Conservation (phyloP, 2,888 invertebrate species). For the Rutpela maculata region DNA sequence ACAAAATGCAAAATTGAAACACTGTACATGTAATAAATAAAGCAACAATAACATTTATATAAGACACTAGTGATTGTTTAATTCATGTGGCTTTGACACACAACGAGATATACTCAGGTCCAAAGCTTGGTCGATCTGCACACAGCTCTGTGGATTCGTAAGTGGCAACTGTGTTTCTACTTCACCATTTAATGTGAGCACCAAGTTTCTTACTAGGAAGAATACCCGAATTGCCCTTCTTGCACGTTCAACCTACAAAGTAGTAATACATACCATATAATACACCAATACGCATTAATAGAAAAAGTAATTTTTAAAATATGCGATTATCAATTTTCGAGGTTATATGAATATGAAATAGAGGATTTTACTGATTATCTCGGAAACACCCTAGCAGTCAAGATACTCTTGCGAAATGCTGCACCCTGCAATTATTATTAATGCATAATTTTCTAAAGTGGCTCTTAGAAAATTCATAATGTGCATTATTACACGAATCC, state of each 20-base stretch:
- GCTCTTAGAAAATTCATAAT: too few relatives aligned
- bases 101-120: constrained; percentile 89
- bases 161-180: constrained; percentile 91
- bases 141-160: constrained; percentile 90
- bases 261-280: constrained; percentile 13
- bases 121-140: constrained; percentile 94
- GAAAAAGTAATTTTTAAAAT: not conserved
- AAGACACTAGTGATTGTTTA: constrained; percentile 66
- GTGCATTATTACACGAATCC: too few relatives aligned
- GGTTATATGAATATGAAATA: too few relatives aligned
- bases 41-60: constrained; percentile 38
- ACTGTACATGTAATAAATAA: constrained; percentile 32
- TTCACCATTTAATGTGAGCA: constrained; percentile 87
- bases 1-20: constrained; percentile 37
- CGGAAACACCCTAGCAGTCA: too few relatives aligned
- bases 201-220: constrained; percentile 89
- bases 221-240: constrained; percentile 94
- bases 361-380: too few relatives aligned
- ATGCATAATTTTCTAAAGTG: too few relatives aligned
- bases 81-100: constrained; percentile 71
- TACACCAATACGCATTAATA: not conserved
- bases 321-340: too few relatives aligned
- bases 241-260: constrained; percentile 86
- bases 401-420: too few relatives aligned
- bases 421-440: too few relatives aligned